Base-by-base conservation (phyloP, 2,113 vertebrate species). In the Progne subis region DNA sequence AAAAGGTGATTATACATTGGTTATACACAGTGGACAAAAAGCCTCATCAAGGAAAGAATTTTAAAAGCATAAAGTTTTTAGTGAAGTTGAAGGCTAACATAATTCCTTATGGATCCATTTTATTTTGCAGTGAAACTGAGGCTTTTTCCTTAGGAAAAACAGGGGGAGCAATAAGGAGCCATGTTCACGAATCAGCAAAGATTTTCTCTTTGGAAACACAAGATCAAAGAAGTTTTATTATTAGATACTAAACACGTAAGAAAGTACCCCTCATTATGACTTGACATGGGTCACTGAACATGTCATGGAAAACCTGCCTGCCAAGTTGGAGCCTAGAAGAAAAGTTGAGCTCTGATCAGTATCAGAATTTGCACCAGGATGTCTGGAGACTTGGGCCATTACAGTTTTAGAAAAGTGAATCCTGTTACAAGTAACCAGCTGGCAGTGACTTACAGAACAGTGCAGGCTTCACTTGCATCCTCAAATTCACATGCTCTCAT, bases 341-440 rank as follows among this genome's bases (percentile, higher is more conserved):
- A 79, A 67, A 72, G 15, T 0, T 72, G 94, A 90, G 64, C 93
- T 89, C 87, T 94, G 89, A 95, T 91, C 37, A 25, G 39, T 81
- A 94, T 95, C 83, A 82, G 68, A 77, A 65, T 87, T 85, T 71
- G 53, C 34, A 56, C 78, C 14, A 12, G 11, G 14, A 17, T 47
- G 18, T 64, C 61, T 12, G 31, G 49, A 76, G 82, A 60, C 70
- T 32, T 12, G 12, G 85, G 61, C 41, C 23, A 49, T 56, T 63
- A 18, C 29, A 57, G 52, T 49, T 88, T 75, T 71, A 50, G 49
- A 20, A 31, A 68, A 85, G 61, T 68, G 53, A 50, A 4, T 39
- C 81, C 78, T 68, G 50, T 72, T 47, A 46, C 53, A 64, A 77
- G 61, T n/a, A 50, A 25, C 32, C 39, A 57, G 14, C 57, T 61